Evolutionary conservation across 2,888 invertebrate genomes (phyloP).

Genomic region (Tipula confusa): DNA sequence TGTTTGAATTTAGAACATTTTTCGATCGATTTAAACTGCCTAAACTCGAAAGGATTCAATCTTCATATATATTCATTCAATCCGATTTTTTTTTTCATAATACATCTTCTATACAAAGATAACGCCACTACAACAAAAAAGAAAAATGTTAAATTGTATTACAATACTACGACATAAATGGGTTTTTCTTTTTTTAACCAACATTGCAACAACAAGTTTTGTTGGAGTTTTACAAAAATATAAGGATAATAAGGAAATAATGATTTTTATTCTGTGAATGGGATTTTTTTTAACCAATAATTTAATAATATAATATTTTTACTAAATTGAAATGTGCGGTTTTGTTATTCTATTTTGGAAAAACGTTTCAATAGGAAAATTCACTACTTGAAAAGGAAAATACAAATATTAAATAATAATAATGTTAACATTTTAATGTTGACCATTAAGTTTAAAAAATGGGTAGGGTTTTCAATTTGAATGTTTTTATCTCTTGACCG

Average conservation of each 20-base stretch:
- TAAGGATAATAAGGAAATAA: background rate
- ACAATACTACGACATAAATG: background rate
- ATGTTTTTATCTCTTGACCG: too few relatives aligned
- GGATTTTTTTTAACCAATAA: background rate
- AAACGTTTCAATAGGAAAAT: too few relatives aligned
- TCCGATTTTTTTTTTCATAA: background rate
- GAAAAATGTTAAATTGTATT: background rate
- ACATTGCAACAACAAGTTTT: background rate
- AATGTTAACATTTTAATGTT: too few relatives aligned
- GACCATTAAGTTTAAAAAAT: too few relatives aligned
- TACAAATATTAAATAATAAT: too few relatives aligned
- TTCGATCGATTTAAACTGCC: slow-evolving; percentile 20
- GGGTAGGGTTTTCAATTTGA: too few relatives aligned
- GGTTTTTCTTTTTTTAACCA: too few relatives aligned
- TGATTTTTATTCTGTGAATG: background rate
- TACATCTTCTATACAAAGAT: background rate
- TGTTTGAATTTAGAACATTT: background rate
- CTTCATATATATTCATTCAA: background rate
- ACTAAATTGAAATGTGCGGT: slow-evolving; percentile 15
- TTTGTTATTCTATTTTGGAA: background rate
- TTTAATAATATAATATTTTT: background rate
- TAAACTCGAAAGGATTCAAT: background rate
- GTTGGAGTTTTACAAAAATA: background rate
- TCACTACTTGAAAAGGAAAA: background rate
- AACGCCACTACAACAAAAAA: too few relatives aligned